Evolutionary conservation across 2,113 vertebrate genomes (phyloP), one percentile per base, ranked within the genome.

Genomic region (Entomyzon cyanotis): DNA sequence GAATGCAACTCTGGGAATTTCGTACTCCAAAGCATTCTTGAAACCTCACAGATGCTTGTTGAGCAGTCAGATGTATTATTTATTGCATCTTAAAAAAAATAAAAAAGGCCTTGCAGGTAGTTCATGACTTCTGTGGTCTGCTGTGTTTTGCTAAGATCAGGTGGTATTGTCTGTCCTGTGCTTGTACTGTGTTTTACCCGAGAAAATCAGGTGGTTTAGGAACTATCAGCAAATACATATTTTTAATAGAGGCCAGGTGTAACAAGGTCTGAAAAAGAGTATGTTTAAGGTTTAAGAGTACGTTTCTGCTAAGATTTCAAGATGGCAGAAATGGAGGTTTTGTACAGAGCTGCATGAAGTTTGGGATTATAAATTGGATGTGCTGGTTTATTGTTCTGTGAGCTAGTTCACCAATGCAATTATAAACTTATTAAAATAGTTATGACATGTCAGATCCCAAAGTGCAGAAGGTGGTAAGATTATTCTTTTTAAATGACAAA

Each of bases 341-440:
- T 87, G 94, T 39, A 23, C 76, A 86, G 91, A 87, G 84, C 90
- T 94, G 60, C 80, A 15, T 86, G 37, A 95, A 62, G 80, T 87
- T 62, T 53, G 91, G 27, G 31, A 28, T 46, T 74, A 37, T 60
- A 35, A 75, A 15, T 33, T 60, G 73, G 94, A 84, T 94, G 56
- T 91, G 87, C 84, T 93, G 68, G 44, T 97, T 96, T 95, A 92
- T 87, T 97, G 95, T 90, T 94, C 71, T 92, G 4, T 76, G 91
- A 95, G 62, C 78, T 60, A 83, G 85, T 80, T 87, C 64, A 46
- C 65, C 28, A 3, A 39, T 42, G 95, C 91, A 79, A 22, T 94
- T 91, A 69, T 50, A 78, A 77, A 64, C 68, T 69, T 77, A 50
- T 4, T 69, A 64, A 92, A 91, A 87, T 76, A 67, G 89, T 93